Base-by-base conservation (phyloP, 92 coral and sea anemone species). In the Heteractis magnifica region DNA sequence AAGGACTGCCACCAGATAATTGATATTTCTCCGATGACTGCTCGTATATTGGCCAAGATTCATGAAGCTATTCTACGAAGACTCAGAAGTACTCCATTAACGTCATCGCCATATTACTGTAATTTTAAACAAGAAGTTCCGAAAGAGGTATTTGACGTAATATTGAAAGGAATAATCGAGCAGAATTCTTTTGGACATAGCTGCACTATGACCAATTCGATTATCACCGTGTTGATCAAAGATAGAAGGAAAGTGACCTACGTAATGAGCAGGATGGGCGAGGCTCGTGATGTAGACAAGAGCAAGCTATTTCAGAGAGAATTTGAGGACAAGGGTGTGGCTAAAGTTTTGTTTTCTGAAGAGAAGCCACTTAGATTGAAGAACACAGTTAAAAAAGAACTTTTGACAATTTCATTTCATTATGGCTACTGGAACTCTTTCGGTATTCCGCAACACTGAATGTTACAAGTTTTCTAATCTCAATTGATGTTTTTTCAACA, bases 231-330 rank as follows among this genome's bases (percentile, higher is more conserved):
- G 76, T 56, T 58, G 74, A 83, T 83, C 52, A 83, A 83, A 74
- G 87, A 76, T 56, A 83, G 76, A 83, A 83, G 87, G 59, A 83
- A 83, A 76, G 87, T 83, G 26, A 78, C 78, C 81, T 83, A 83
- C 81, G 51, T 83, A 58, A 53, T 83, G 52, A 83, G 55, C 53
- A 52, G 81, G 21, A 83, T 83, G 86, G 86, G 75, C 65, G 86
- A 55, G 55, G 51, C 70, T 53, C 21, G 20, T 52, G 52, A 41
- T 75, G 86, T 75, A 23, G 82, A 83, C 52, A 83, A 83, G 56
- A 10, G 21, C 10, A 76, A 77, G 65, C 79, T 85, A n/a, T 50
- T 84, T 14, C 20, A 51, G 18, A 85, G 72, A 71, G 44, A 34
- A 26, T 70, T 71, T 72, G 41, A 76, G 41, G 88, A 72, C 58